Evolutionary conservation across 2,797 vertebrate species (phyloP), one percentile per base, ranked within the genome.

Genomic region (Meda fulgida): DNA sequence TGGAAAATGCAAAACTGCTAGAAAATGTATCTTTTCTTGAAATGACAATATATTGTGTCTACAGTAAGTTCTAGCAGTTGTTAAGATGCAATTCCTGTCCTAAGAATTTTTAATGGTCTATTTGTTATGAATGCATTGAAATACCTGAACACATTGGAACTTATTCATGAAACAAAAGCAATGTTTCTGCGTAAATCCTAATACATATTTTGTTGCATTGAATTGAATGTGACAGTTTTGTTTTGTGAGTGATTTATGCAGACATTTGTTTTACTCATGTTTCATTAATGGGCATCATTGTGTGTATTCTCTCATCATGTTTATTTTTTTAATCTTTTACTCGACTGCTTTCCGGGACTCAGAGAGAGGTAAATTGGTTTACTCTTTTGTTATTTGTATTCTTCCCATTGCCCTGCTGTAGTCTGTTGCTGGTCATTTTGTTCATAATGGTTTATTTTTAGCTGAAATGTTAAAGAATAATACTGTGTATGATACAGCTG

Each of bases 341-440:
- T 81, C 34, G 4, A 65, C 84, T 89, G 90, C 90, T 83, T 72
- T 76, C 85, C 81, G 83, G 89, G 89, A 89, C 46, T 84, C 85
- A 91, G 90, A 90, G 90, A 91, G 88, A 91, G 90, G 90, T 91
- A 90, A 89, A 51, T 38, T 23, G 40, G 26, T 38, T 70, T 40
- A 53, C 55, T 19, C 51, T 81, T 60, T 84, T 55, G 18, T 51
- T 46, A 38, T 63, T 71, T 67, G 46, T 73, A 34, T 83, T 31
- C 14, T 65, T 43, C 38, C 7, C 40, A 79, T 85, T 70, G 75
- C 23, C 36, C 55, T 2, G 29, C 16, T 81, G 51, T 31, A 31
- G 43, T 38, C 31, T 19, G 29, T 38, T 83, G 18, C 43, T 3
- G 55, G 18, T 26, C 34, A 53, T 83, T 76, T 38, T 66, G 60